Base-by-base conservation (phyloP, 2,797 vertebrate species). In the Coracias cyanogaster region DNA sequence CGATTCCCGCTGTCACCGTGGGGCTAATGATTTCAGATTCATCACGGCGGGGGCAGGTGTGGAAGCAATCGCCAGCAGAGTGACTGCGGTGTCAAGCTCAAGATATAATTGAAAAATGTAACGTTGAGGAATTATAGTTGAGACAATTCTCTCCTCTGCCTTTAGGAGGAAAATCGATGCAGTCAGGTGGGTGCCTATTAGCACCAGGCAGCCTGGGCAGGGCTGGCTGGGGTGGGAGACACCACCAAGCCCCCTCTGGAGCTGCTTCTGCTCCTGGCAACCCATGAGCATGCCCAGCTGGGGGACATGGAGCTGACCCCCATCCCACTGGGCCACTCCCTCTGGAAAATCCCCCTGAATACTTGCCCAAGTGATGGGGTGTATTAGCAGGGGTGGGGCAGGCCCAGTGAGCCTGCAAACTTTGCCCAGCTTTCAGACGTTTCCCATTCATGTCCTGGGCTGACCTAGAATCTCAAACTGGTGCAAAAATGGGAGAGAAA, bases 91-190 rank as follows among this genome's bases (percentile, higher is more conserved):
- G 97, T 97, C 97, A 97, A 77, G 90, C 94, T 79, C 92, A 89
- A 96, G 85, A 93, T 95, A 96, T 97, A 97, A 97, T 96, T 97
- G 98, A 97, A 97, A 97, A 96, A 96, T 96, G 96, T 93, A 94
- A 96, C 90, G 1, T 91, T 92, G 96, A 96, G 95, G 97, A 96
- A 95, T 97, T 97, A 94, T 85, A 87, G 95, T 95, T 92, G 91
- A 96, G 95, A 95, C 95, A 96, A 95, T 96, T 96, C 95, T 95
- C 91, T 93, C 92, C 95, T 85, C 86, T 0, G 66, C 69, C 92
- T 93, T 94, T 80, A 60, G 94, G 89, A 96, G 91, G 89, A 96
- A 96, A 97, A 97, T 97, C 77, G 1, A 97, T 97, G 93, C 88
- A 91, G 82, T 92, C 96, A 55, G 92, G 94, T 91, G 82, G 72